Conservation (phyloP, 2,888 invertebrate species). For the Drosophila subsilvestris region DNA sequence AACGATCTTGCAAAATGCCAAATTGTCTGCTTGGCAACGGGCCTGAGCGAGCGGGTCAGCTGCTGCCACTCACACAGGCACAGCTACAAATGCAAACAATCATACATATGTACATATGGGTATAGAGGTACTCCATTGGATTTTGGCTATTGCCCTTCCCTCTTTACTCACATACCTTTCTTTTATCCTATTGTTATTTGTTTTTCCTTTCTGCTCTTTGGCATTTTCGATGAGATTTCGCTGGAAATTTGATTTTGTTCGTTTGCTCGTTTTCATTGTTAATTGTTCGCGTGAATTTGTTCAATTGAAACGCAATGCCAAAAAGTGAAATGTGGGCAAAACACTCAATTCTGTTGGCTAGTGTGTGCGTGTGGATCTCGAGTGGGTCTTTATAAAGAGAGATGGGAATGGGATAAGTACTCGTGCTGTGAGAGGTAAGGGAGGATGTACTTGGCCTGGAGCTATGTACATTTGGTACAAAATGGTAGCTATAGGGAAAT, state of each 20-base stretch:
- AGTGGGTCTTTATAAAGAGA: conserved; percentile 36
- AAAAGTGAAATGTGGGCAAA: conserved; percentile 79
- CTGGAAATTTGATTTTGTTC: conserved; percentile 47
- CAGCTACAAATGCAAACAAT: conserved; percentile 7
- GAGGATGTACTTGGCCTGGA: background rate
- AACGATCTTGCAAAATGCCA: conserved; percentile 50
- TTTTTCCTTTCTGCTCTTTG: conserved; percentile 29
- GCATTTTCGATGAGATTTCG: conserved; percentile 41
- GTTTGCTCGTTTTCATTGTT: conserved; percentile 77
- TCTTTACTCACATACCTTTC: conserved; percentile 11
- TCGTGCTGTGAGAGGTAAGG: background rate
- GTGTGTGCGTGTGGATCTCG: conserved; percentile 25
- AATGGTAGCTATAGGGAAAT: conserved; percentile 15
- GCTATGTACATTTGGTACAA: conserved; percentile 17
- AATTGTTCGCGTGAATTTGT: conserved; percentile 82
- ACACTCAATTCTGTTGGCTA: conserved; percentile 61
- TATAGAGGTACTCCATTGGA: conserved; percentile 4
- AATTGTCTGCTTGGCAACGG: conserved; percentile 42
- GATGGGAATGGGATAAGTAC: background rate
- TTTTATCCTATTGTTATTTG: conserved; percentile 41
- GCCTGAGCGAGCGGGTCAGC: conserved; percentile 15
- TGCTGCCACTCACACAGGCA: conserved; percentile 7
- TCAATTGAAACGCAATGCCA: conserved; percentile 79
- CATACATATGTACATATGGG: no score
- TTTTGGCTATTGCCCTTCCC: conserved; percentile 21